Conservation (phyloP, 2,797 vertebrate species). For the Acrossocheilus wenchowensis region DNA sequence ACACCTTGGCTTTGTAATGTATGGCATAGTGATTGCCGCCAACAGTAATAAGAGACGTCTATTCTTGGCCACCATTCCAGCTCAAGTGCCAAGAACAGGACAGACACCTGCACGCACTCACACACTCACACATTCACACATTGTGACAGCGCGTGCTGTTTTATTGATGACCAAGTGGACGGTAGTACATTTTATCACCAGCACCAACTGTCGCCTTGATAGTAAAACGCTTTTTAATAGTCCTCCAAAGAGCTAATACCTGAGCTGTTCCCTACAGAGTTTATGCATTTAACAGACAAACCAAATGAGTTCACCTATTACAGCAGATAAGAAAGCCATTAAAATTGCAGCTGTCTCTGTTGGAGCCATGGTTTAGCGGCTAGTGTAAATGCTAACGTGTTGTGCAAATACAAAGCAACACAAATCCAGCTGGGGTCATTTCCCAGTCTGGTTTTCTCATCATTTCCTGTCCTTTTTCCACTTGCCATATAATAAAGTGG, state of each 20-base stretch:
- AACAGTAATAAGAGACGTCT: conserved; percentile 43
- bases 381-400: background rate
- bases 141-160: conserved; percentile 4
- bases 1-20: conserved; percentile 9
- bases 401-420: background rate
- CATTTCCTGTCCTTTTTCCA: background rate
- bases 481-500: background rate
- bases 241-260: background rate
- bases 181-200: background rate
- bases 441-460: background rate
- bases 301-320: conserved; percentile 16
- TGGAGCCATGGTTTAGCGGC: background rate
- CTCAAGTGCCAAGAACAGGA: conserved; percentile 24
- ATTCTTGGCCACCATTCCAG: conserved; percentile 49
- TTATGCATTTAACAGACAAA: conserved; percentile 4
- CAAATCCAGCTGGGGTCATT: background rate
- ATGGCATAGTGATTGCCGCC: conserved; percentile 1
- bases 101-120: conserved; percentile 14
- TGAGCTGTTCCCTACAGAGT: background rate
- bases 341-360: background rate
- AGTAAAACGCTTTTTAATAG: conserved; percentile 23
- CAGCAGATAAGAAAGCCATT: conserved; percentile 31
- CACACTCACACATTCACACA: background rate
- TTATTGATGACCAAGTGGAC: conserved; percentile 18
- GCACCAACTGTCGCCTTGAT: conserved; percentile 27